phyloP scores from a whole-genome alignment of 2,113 vertebrate species.

The Aleadryas rufinucha region DNA sequence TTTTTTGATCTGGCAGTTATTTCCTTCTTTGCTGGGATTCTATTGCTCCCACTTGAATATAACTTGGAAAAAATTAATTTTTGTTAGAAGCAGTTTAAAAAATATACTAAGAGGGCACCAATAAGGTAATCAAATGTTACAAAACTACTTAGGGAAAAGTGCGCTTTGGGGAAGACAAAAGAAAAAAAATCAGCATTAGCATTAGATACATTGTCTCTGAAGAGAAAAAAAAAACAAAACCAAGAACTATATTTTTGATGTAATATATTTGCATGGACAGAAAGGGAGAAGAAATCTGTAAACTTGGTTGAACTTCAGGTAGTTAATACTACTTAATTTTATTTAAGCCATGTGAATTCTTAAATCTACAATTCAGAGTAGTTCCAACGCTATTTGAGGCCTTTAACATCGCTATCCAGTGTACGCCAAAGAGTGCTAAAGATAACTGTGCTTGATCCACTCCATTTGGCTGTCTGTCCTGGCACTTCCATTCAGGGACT shows the following conservation, averaged over 20 bases:
- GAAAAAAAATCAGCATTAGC: neutral
- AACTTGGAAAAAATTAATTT: neutral
- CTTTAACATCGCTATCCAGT: neutral
- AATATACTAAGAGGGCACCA: neutral
- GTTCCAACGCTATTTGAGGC: conserved; percentile 3
- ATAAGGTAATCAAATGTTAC: neutral
- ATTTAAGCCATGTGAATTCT: neutral
- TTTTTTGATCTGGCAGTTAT: neutral
- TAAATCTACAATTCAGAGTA: neutral
- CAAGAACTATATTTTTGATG: neutral
- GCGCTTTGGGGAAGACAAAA: neutral
- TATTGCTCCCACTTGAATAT: neutral
- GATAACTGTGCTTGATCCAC: neutral
- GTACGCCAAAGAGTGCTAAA: neutral
- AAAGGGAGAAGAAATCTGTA: neutral
- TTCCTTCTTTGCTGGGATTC: neutral
- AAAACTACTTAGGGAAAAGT: neutral
- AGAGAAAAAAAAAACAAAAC: neutral
- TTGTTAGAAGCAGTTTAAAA: neutral
- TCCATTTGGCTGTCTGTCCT: neutral
- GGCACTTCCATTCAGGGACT: neutral
- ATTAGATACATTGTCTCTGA: neutral
- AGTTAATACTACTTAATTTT: neutral
- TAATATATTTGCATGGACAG: neutral
- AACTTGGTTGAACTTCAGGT: neutral